phyloP scores from a whole-genome alignment of 35 echinoderm and acorn worm genomes.

The Diadema setosum region DNA sequence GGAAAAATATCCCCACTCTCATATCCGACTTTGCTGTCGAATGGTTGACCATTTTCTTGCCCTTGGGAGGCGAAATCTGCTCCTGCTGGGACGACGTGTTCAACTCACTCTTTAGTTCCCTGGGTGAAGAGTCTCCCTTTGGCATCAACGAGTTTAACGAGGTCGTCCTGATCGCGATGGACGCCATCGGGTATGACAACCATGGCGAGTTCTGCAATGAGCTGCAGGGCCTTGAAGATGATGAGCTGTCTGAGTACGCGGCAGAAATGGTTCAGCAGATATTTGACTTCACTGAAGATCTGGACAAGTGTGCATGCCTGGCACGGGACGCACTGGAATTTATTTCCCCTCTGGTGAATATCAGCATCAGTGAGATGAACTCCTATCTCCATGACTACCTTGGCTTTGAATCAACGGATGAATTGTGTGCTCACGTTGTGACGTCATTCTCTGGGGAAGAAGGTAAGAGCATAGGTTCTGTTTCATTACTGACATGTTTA shows the following conservation, averaged over 20 bases:
- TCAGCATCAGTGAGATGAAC: not conserved
- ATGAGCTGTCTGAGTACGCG: not conserved
- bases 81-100: conserved; percentile 2
- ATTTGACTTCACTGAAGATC: not conserved
- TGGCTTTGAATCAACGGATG: not conserved
- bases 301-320: not conserved
- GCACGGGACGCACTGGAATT: not conserved
- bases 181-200: not conserved
- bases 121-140: not conserved
- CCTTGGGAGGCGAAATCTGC: not conserved
- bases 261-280: not conserved
- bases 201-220: not conserved
- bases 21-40: not conserved
- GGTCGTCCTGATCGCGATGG: not conserved
- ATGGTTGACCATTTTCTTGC: not conserved
- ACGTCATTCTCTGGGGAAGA: not conserved
- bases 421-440: not conserved
- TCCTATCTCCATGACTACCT: not conserved
- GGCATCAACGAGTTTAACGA: not conserved
- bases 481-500: too few relatives aligned
- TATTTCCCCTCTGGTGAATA: not conserved
- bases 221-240: not conserved
- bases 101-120: not conserved
- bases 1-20: not conserved
- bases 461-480: too few relatives aligned